These are phyloP conservation scores for Temnothorax curvispinosus DNA, from an alignment of 1,140 invertebrate species.

Conservation along the genomic window DNA sequence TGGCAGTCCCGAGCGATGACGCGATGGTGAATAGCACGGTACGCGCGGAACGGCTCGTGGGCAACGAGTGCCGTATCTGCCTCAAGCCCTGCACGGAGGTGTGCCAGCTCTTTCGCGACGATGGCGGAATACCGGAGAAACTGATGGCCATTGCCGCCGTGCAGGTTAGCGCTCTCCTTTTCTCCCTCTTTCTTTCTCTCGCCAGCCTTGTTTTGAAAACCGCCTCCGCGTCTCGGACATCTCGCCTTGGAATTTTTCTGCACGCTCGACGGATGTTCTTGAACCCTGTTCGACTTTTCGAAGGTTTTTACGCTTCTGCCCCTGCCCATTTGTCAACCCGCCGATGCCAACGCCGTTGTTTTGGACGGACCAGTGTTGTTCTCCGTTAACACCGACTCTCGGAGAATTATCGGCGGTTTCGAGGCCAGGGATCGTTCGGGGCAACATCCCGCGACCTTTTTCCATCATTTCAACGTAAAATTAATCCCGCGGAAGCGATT, in stretches of 20 bases:
- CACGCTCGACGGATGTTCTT: no score
- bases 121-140: conserved; percentile 73
- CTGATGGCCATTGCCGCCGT: conserved; percentile 80
- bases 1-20: conserved; percentile 52
- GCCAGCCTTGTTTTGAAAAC: neutral
- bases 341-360: no score
- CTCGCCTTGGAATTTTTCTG: no score
- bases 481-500: no score
- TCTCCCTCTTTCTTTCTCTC: no score
- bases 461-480: no score
- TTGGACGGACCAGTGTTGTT: neutral
- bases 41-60: conserved; percentile 30
- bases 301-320: no score
- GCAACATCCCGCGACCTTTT: no score
- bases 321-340: no score
- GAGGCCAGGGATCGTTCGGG: no score
- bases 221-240: no score
- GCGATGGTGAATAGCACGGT: conserved; percentile 25
- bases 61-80: conserved; percentile 76
- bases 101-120: conserved; percentile 75
- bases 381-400: neutral
- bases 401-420: neutral
- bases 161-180: conserved; percentile 78
- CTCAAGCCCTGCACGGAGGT: conserved; percentile 69
- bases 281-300: no score